Base-by-base conservation (phyloP, 1,140 invertebrate species). In the Pristionchus pacificus region DNA sequence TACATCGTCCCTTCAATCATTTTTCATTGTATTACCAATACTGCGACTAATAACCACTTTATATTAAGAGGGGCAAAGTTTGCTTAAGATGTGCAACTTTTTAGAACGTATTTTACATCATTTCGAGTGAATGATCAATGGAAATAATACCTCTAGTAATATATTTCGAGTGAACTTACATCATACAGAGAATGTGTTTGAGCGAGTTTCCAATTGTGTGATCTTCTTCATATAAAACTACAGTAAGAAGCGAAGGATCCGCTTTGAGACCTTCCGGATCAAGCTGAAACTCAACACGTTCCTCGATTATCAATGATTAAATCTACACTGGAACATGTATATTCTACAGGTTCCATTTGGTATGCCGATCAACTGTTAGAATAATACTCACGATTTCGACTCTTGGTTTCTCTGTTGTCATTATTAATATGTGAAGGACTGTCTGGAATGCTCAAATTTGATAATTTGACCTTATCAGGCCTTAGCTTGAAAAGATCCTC, bases 131-230 rank as follows among this genome's bases (percentile, higher is more conserved):
- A 74, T 67, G 15, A 72, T 73, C 19, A 3, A 71, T 10, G 60
- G 30, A 14, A 69, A 29, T 31, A 68, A 71, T 65, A 3, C 1
- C 28, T n/a, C 33, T 24, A 77, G 25, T 49, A 38, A 49, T 32
- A 60, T 31, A 49, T 6, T 49, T 49, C 19, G 38, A 49, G 19
- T 49, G 38, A 19, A 62, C 69, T 67, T 66, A 80, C 79, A 78
- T 78, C 77, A 71, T 67, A 38, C 80, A 78, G 30, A 80, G 66
- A 28, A 80, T 77, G 33, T 80, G 78, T 38, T 80, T 80, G 13
- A 80, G 67, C 2, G 80, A 65, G 64, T 80, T 80, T 67, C 79
- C 79, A 60, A 80, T 75, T 1, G 79, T 80, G 66, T 80, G 80
- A 69, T 80, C 79, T 65, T 80, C 79, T 65, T 80, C 76, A 61